phyloP scores from a whole-genome alignment of 1,140 invertebrate genomes.

The Meloidogyne chitwoodi region DNA sequence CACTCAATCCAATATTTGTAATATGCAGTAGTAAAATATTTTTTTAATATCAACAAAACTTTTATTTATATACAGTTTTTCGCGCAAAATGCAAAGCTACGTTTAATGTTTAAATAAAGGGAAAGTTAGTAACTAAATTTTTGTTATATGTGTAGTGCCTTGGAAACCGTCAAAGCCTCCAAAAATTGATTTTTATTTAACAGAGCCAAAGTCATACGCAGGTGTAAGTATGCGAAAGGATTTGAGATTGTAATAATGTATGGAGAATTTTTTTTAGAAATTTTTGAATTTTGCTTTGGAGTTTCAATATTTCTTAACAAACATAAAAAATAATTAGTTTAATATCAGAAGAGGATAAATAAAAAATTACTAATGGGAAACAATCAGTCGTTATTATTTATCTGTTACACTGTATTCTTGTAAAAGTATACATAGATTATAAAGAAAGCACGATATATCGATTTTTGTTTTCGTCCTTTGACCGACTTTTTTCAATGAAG shows the following conservation, averaged over 20 bases:
- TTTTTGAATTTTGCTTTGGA: not conserved
- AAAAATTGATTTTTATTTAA: not conserved
- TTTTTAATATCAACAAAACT: not conserved
- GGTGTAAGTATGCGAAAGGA: not conserved
- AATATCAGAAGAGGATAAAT: no score
- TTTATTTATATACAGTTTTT: not conserved
- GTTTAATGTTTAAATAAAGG: not conserved
- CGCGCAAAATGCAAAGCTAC: not conserved
- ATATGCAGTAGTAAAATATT: not conserved
- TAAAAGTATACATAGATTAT: no score
- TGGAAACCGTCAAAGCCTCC: not conserved
- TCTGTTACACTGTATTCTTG: not conserved
- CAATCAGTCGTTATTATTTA: not conserved
- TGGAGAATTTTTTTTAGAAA: not conserved
- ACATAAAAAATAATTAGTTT: no score
- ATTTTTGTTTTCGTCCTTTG: not conserved
- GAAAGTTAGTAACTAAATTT: no score
- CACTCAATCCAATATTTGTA: not conserved
- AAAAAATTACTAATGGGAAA: no score
- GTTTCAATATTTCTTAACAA: no score
- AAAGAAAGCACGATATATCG: not conserved
- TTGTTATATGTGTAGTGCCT: not conserved
- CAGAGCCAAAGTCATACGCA: not conserved
- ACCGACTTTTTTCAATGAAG: not conserved
- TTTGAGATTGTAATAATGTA: not conserved